Evolutionary conservation across 2,797 vertebrate species (phyloP).

Genomic region (Garrulus glandarius): DNA sequence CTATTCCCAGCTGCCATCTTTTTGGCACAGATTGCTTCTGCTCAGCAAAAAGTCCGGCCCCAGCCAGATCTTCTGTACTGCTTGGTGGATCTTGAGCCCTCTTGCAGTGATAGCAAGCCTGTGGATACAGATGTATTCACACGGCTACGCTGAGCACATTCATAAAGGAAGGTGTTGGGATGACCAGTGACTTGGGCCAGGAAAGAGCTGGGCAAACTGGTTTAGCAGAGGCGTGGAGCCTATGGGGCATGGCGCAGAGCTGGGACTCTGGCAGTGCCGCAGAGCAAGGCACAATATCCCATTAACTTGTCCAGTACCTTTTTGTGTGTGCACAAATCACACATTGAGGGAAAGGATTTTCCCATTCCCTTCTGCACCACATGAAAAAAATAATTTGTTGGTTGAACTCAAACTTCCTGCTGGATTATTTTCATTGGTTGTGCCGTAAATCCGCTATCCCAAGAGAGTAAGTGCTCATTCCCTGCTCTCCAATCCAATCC

Average conservation of each 20-base stretch:
- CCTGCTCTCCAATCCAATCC: rapidly evolving
- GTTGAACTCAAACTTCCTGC: background rate
- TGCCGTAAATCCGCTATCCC: rapidly evolving
- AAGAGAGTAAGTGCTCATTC: rapidly evolving
- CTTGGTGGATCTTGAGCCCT: background rate
- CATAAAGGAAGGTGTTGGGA: background rate
- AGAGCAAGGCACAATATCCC: background rate
- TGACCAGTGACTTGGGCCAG: background rate
- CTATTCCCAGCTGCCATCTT: background rate
- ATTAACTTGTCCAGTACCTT: background rate
- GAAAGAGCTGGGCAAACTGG: background rate
- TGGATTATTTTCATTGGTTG: background rate
- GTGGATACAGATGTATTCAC: background rate
- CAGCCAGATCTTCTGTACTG: rapidly evolving
- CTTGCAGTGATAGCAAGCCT: background rate
- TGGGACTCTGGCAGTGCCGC: rapidly evolving
- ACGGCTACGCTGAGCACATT: rapidly evolving
- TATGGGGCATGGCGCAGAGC: background rate
- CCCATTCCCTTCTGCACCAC: background rate
- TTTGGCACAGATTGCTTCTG: background rate
- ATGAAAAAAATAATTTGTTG: background rate
- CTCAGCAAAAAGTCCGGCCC: background rate
- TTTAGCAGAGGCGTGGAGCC: background rate
- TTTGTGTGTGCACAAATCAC: background rate
- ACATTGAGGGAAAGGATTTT: background rate